Percentiles rank a stretch among this genome's conserved stretches.
Conservation (phyloP, 2,113 vertebrate genomes). For the Galemys pyrenaicus region DNA sequence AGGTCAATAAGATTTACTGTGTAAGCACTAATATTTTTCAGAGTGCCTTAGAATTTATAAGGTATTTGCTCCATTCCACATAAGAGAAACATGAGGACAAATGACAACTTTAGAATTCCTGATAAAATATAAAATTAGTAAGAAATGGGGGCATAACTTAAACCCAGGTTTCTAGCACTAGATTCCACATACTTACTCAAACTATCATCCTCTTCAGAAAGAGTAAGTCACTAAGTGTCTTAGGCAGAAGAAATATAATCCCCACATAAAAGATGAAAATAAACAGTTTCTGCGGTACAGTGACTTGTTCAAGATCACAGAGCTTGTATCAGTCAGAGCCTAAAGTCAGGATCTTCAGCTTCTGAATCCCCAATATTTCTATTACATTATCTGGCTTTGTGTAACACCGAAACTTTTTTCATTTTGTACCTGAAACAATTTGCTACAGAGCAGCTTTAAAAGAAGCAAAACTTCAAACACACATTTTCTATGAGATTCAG, state of each 20-base stretch:
- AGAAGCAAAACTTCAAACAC: conserved; percentile 40
- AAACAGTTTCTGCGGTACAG: neutral
- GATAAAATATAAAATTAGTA: neutral
- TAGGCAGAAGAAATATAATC: neutral
- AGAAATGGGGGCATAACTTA: neutral
- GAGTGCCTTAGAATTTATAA: neutral
- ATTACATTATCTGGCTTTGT: neutral
- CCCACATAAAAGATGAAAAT: neutral
- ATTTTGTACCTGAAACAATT: conserved; percentile 45
- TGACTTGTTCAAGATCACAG: neutral
- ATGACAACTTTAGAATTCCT: conserved; percentile 6
- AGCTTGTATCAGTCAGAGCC: neutral
- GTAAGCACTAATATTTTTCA: neutral
- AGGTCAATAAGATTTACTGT: neutral
- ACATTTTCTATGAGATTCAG: conserved; percentile 15
- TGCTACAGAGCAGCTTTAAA: conserved; percentile 24
- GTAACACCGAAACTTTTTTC: neutral
- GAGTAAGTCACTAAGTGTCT: neutral
- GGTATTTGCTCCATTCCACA: conserved; percentile 11
- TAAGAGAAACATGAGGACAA: neutral
- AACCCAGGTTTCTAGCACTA: conserved; percentile 6
- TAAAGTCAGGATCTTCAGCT: neutral
- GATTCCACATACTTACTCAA: neutral
- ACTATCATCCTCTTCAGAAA: neutral
- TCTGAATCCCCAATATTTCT: neutral